These are phyloP conservation scores for Ceraclea dissimilis DNA, from an alignment of 2,888 invertebrate genomes.

Conservation along the genomic window DNA sequence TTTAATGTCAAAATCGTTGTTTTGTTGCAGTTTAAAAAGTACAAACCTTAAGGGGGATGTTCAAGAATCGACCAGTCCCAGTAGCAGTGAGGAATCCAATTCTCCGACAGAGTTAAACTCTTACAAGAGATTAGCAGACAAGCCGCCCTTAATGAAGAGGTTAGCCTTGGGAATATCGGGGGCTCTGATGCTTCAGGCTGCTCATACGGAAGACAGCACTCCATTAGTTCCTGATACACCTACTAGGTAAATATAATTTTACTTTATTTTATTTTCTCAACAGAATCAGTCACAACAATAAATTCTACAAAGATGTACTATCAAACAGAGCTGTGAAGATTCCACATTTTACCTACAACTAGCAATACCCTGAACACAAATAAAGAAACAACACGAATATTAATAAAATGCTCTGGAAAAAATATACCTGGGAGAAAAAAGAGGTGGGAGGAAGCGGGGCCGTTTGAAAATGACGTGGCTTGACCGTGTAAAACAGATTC, in stretches of 20 bases:
- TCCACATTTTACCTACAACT: not conserved
- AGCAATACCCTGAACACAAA: too few species aligned
- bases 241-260: conserved; percentile 37
- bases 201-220: conserved; percentile 60
- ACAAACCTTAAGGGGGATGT: conserved; percentile 24
- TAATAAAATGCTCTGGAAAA: too few species aligned
- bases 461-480: too few species aligned
- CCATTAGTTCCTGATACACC: conserved; percentile 65
- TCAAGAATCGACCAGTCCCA: conserved; percentile 42
- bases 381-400: too few species aligned
- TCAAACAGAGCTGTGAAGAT: too few species aligned
- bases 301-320: not conserved
- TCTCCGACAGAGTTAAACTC: conserved; percentile 83
- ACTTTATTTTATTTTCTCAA: too few species aligned
- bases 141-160: conserved; percentile 72
- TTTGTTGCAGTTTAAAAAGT: conserved; percentile 23
- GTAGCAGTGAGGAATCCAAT: conserved; percentile 79
- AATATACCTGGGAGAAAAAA: too few species aligned
- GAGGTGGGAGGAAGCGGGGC: too few species aligned
- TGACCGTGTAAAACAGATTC: too few species aligned
- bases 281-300: not conserved
- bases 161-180: conserved; percentile 69
- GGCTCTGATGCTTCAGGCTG: conserved; percentile 40
- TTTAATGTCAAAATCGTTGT: too few species aligned
- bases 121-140: conserved; percentile 72